Evolutionary conservation across 2,113 vertebrate genomes (phyloP).

Genomic region (Protomyctophum bolini): DNA sequence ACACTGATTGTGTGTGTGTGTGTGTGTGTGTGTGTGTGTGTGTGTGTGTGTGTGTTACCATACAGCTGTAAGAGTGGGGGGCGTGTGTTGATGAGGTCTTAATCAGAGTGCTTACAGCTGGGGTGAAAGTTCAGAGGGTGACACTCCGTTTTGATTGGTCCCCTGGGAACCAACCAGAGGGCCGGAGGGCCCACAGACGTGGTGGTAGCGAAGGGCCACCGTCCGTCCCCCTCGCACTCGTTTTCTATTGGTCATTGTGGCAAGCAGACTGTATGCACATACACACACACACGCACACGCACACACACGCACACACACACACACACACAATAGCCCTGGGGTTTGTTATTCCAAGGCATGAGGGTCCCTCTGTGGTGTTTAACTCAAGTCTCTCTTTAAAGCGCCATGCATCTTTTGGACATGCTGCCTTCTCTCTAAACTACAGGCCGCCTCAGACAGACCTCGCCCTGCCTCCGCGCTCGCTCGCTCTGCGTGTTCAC

Average conservation of each 20-base stretch:
- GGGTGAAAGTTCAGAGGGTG: conserved; percentile 70
- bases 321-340: conserved; percentile 48
- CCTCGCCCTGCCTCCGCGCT: background rate
- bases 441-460: background rate
- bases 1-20: conserved; percentile 31
- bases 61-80: conserved; percentile 59
- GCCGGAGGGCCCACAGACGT: conserved; percentile 47
- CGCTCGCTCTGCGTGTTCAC: background rate
- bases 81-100: conserved; percentile 71
- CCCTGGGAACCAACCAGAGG: conserved; percentile 60
- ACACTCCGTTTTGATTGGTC: conserved; percentile 70
- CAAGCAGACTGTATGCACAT: conserved; percentile 33
- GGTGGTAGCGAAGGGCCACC: conserved; percentile 42
- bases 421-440: conserved; percentile 9
- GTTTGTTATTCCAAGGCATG: conserved; percentile 58
- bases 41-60: conserved; percentile 9
- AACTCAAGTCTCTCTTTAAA: conserved; percentile 19
- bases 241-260: conserved; percentile 56
- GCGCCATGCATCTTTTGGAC: conserved; percentile 10
- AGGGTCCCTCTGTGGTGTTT: conserved; percentile 51
- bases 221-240: conserved; percentile 36
- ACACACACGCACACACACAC: conserved; percentile 19
- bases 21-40: conserved; percentile 16
- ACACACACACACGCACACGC: conserved; percentile 14
- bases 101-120: conserved; percentile 75